These are phyloP conservation scores for Megaceryle alcyon DNA, from an alignment of 2,797 vertebrate species.

Conservation along the genomic window DNA sequence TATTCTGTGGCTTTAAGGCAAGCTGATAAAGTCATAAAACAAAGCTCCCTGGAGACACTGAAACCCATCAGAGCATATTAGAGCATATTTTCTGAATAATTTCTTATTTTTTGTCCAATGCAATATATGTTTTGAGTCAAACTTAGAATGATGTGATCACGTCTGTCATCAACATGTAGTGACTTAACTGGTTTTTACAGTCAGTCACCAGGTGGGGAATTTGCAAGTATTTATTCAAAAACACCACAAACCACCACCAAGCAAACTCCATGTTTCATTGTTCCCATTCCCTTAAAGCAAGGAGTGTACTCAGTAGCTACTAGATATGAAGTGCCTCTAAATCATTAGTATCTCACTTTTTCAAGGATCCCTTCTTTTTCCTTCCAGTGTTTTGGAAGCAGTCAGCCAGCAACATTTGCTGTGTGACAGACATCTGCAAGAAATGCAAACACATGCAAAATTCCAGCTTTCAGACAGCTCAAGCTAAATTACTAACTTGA, in stretches of 20 bases:
- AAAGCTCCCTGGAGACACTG: not conserved
- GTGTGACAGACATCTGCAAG: slow-evolving; percentile 34
- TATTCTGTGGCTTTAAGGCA: slow-evolving; percentile 31
- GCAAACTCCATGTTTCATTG: not conserved
- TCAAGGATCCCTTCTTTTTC: not conserved
- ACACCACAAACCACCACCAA: not conserved
- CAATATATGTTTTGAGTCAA: not conserved
- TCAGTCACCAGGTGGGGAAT: not conserved
- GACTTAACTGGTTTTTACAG: not conserved
- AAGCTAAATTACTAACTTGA: slow-evolving; percentile 3
- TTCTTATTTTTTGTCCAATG: not conserved
- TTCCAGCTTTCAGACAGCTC: slow-evolving; percentile 20
- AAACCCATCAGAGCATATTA: not conserved
- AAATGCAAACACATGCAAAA: not conserved
- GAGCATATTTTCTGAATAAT: slow-evolving; percentile 7
- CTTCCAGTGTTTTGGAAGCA: not conserved
- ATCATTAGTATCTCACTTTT: slow-evolving; percentile 35
- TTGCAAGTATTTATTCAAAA: not conserved
- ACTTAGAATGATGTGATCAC: not conserved
- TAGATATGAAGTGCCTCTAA: slow-evolving; percentile 7
- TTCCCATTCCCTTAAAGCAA: not conserved
- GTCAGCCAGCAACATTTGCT: slow-evolving; percentile 19
- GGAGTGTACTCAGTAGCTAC: not conserved
- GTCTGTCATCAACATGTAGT: not conserved
- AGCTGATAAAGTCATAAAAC: not conserved